Base-by-base conservation (phyloP, 2,888 invertebrate species). In the Heteromurus nitidus region DNA sequence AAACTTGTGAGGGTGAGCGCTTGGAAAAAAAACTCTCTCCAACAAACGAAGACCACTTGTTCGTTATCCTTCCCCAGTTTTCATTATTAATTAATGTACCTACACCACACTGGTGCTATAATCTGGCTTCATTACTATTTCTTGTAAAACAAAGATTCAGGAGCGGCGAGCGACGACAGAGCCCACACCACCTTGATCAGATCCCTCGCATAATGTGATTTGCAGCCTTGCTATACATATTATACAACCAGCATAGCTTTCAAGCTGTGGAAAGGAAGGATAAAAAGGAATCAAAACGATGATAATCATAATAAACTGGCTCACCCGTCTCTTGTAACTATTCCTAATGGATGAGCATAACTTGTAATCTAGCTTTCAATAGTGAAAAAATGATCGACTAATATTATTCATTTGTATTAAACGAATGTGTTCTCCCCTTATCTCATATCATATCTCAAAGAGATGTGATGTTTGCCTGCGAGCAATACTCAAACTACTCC, bases 131-230 rank as follows among this genome's bases (percentile, higher is more conserved):
- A n/a, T n/a, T n/a, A n/a, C n/a, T n/a, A n/a, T n/a, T n/a, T n/a
- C n/a, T n/a, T n/a, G n/a, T n/a, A n/a, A n/a, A n/a, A n/a, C n/a
- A 47, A 5, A 47, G 47, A 47, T 47, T 13, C 7, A 47, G n/a
- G 11, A 47, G 47, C 47, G 47, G 47, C 47, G n/a, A 3, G n/a
- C 3, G 47, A 47, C 13, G n/a, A 47, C n/a, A 64, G 36, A 74
- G 75, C 75, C 75, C 75, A n/a, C n/a, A n/a, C n/a, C n/a, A 75
- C 75, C 75, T 75, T 75, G 75, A n/a, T n/a, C n/a, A n/a, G n/a
- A n/a, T n/a, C n/a, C n/a, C n/a, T n/a, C n/a, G n/a, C n/a, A n/a
- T n/a, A n/a, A n/a, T n/a, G n/a, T n/a, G n/a, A 58, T 30, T 75
- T 67, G 60, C 1, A 20, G 22, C 11, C 11, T 47, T n/a, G 47